Conservation (phyloP, 2,888 invertebrate genomes). For the Vesta saturnalis region DNA sequence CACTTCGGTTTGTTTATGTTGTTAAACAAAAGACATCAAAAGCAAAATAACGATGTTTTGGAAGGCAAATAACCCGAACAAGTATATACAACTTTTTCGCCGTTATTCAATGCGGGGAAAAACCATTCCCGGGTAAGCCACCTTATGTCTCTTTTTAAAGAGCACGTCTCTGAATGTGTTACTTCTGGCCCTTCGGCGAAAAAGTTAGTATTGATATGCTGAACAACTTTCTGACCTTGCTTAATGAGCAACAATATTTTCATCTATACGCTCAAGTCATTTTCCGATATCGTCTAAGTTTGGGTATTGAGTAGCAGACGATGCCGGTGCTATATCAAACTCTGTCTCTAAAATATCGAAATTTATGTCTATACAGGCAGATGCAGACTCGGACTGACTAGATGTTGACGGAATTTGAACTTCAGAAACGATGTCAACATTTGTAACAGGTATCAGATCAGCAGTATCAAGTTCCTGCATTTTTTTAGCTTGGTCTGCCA, state of each 20-base stretch:
- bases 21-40: no score
- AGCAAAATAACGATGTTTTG: no score
- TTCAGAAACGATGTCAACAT: background rate
- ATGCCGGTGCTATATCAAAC: background rate
- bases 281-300: no score
- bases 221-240: background rate
- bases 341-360: background rate
- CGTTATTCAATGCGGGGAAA: background rate
- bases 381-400: background rate
- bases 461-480: background rate
- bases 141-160: background rate
- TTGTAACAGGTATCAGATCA: background rate
- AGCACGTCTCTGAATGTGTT: background rate
- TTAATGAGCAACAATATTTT: background rate
- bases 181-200: background rate
- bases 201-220: background rate
- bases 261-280: background rate
- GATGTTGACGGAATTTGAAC: background rate
- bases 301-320: background rate
- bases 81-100: background rate
- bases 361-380: background rate
- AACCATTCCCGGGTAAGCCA: background rate
- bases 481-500: background rate
- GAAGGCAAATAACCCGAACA: no score
- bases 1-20: no score